Evolutionary conservation across 2,113 vertebrate genomes (phyloP).

Genomic region (Hemichromis elongatus): DNA sequence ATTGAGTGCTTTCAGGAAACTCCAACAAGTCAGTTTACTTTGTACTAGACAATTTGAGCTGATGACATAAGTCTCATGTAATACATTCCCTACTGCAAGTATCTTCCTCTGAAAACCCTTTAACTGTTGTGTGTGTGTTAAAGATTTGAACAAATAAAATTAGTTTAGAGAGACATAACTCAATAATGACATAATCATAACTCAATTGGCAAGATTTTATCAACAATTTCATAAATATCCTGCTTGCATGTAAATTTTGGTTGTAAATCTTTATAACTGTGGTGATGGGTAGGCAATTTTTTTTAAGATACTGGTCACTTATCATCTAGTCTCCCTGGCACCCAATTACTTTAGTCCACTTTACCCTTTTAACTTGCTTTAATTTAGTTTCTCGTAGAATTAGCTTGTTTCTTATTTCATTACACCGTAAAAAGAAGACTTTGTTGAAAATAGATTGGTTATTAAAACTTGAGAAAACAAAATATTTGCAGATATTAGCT

Average conservation of each 20-base stretch:
- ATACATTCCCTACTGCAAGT: neutral
- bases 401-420: neutral
- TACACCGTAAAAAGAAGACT: neutral
- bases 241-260: neutral
- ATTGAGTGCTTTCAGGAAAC: conserved; percentile 22
- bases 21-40: neutral
- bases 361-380: neutral
- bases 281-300: neutral
- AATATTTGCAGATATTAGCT: neutral
- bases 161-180: neutral
- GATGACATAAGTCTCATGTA: neutral
- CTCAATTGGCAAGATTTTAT: neutral
- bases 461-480: neutral
- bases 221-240: neutral
- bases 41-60: neutral
- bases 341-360: neutral
- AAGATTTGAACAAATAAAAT: neutral
- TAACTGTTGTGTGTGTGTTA: neutral
- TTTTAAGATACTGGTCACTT: neutral
- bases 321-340: neutral
- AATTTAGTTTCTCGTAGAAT: neutral
- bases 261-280: neutral
- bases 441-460: neutral
- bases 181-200: neutral
- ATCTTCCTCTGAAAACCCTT: neutral